Conservation (phyloP, 2,797 vertebrate genomes). For the Oophaga sylvatica region DNA sequence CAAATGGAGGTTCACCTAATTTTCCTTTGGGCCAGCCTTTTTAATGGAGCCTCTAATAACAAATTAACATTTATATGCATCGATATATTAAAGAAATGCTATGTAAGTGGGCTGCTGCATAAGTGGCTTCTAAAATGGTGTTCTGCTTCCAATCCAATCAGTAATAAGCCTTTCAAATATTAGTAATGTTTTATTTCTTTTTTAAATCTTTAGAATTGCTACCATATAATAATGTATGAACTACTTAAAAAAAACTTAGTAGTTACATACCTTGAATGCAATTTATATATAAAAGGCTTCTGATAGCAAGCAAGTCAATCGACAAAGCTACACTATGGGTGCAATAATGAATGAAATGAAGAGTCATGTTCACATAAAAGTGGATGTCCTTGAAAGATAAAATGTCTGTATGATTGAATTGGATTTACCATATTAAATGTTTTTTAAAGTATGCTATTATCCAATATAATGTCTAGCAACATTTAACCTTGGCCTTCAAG, state of each 20-base stretch:
- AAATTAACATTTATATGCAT: not conserved
- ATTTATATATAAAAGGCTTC: slow-evolving; percentile 8
- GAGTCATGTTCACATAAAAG: slow-evolving; percentile 54
- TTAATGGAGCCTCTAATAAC: not conserved
- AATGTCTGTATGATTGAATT: slow-evolving; percentile 60
- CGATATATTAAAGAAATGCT: not conserved
- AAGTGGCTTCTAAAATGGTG: not conserved
- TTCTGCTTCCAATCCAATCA: not conserved
- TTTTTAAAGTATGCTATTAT: slow-evolving; percentile 59
- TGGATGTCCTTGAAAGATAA: slow-evolving; percentile 63
- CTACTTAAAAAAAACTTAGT: not conserved
- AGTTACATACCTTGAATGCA: not conserved
- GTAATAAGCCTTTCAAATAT: not conserved
- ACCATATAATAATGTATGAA: not conserved
- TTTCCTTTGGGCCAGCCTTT: not conserved
- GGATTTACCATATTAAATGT: slow-evolving; percentile 53
- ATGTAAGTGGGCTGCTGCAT: not conserved
- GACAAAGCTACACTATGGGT: slow-evolving; percentile 20
- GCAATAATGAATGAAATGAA: slow-evolving; percentile 48
- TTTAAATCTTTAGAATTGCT: not conserved
- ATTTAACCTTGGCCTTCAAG: slow-evolving; percentile 61
- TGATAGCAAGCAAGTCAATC: not conserved
- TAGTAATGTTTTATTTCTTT: not conserved
- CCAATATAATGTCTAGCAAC: slow-evolving; percentile 51
- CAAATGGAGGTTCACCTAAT: too few relatives aligned